A percentile compares a stretch with the other conserved stretches of the same genome.
Evolutionary conservation across 2,888 invertebrate genomes (phyloP).

Genomic region (Halocaridina rubra): DNA sequence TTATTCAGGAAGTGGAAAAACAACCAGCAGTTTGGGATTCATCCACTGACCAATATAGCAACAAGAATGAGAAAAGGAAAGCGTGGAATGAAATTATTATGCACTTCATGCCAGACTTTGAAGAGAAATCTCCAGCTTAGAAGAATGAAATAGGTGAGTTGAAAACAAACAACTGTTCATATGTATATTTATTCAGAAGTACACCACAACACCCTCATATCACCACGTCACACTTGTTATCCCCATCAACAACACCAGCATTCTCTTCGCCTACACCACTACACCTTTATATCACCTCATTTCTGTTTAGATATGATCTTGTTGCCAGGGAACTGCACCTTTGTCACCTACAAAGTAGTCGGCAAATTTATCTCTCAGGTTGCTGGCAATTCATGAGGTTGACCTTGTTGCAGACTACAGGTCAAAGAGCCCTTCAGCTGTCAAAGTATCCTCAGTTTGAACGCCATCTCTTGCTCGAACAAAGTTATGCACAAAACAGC

Average conservation of each 20-base stretch:
- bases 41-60: slow-evolving; percentile 5
- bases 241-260: neutral
- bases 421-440: no score
- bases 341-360: neutral
- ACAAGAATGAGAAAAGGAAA: slow-evolving; percentile 7
- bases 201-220: neutral
- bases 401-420: no score
- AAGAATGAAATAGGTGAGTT: neutral
- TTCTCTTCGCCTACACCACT: neutral
- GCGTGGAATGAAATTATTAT: neutral
- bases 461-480: neutral
- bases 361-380: no score
- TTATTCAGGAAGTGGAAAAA: neutral
- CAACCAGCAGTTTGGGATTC: no score
- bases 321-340: slow-evolving; percentile 7
- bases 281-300: neutral
- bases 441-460: neutral
- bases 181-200: neutral
- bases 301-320: slow-evolving; percentile 5
- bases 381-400: no score
- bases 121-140: slow-evolving; percentile 9
- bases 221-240: neutral
- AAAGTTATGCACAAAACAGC: neutral
- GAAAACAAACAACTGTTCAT: neutral
- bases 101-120: slow-evolving; percentile 1